Percentiles rank a stretch among this genome's conserved stretches.
Conservation (phyloP, 2,797 vertebrate species). For the Xenopus petersii region DNA sequence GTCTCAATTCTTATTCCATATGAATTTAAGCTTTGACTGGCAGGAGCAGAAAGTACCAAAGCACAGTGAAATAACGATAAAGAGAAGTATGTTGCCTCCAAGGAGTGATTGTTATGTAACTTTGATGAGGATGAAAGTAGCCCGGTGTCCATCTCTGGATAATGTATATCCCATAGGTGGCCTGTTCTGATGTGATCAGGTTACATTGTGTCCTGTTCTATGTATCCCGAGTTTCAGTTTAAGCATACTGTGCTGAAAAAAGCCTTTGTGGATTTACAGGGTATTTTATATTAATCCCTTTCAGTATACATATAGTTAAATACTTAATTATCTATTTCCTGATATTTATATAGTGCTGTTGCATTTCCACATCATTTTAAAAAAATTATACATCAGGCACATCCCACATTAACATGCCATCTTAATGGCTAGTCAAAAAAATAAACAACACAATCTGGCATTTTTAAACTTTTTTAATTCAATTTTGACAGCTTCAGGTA, state of each 20-base stretch:
- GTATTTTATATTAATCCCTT: no score
- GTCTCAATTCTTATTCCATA: constrained; percentile 13
- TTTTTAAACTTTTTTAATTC: no score
- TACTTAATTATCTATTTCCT: no score
- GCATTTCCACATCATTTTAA: no score
- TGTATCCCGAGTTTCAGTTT: background rate
- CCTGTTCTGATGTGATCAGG: background rate
- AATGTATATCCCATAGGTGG: background rate
- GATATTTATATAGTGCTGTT: no score
- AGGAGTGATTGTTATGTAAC: constrained; percentile 3
- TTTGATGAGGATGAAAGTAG: constrained; percentile 19
- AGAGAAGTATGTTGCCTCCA: constrained; percentile 3
- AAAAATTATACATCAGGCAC: no score
- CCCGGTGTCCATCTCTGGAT: background rate
- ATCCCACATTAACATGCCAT: no score
- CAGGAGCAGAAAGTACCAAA: constrained; percentile 12
- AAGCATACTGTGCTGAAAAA: background rate
- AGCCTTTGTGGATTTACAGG: no score
- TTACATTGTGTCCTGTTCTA: background rate
- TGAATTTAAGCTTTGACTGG: constrained; percentile 5
- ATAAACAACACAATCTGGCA: no score
- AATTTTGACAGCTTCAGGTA: no score
- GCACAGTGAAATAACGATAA: constrained; percentile 4
- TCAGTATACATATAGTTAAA: no score
- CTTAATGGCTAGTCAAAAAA: no score